Percentiles rank a stretch among this genome's conserved stretches.
phyloP scores from a whole-genome alignment of 2,797 vertebrate species.

The Sitta carolinensis region DNA sequence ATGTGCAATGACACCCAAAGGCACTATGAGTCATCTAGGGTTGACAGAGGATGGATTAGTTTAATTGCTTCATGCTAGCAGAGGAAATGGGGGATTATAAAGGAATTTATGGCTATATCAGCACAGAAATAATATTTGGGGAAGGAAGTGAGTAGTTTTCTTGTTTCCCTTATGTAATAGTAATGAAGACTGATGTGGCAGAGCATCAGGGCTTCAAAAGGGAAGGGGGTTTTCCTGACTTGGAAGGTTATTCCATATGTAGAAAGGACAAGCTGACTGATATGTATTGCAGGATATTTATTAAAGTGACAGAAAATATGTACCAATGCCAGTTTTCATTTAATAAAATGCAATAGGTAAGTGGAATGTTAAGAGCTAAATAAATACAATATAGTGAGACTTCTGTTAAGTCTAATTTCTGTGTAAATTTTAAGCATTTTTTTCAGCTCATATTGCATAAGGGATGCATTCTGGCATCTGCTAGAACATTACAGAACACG shows the following conservation, averaged over 20 bases:
- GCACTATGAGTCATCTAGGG: not conserved
- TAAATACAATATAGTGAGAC: not conserved
- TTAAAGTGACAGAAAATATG: not conserved
- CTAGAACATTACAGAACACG: not conserved
- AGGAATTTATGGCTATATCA: not conserved
- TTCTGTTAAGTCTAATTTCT: not conserved
- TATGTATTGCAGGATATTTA: not conserved
- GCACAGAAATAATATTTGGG: not conserved
- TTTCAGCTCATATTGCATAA: not conserved
- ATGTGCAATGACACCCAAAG: not conserved
- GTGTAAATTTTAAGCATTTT: not conserved
- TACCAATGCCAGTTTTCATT: not conserved
- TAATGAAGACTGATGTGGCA: not conserved
- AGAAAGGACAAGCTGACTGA: not conserved
- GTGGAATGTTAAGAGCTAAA: not conserved
- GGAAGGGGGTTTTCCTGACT: not conserved
- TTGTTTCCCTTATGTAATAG: not conserved
- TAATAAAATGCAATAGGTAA: not conserved
- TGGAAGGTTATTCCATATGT: not conserved
- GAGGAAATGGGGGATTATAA: not conserved
- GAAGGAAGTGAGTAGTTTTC: not conserved
- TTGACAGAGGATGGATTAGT: not conserved
- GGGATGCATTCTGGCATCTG: not conserved
- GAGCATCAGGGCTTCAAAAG: not conserved
- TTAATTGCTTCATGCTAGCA: not conserved